Evolutionary conservation across 2,113 vertebrate species (phyloP), one percentile per base, ranked within the genome.

Genomic region (Gobiocypris rarus): DNA sequence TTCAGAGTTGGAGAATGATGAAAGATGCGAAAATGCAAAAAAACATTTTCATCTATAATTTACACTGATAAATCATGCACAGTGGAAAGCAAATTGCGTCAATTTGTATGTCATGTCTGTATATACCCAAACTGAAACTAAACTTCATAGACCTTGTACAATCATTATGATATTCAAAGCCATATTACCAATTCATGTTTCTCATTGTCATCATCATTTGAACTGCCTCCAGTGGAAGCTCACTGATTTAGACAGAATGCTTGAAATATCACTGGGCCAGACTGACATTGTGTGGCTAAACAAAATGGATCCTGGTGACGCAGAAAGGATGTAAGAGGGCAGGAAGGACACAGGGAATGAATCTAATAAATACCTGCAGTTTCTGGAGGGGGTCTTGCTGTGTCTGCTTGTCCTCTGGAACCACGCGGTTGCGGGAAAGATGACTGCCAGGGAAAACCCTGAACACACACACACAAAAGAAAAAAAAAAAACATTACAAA

Each of bases 401-500:
- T 89, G 74, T 94, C 93, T 15, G 93, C 93, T 19, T 95, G 94
- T 81, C 94, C 83, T 5, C 94, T 95, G 88, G 94, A 93, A 88
- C 94, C 96, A 76, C 90, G 94, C 48, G 95, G 89, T 82, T 95
- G 94, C 70, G 94, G 93, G n/a, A 95, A 97, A 81, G 96, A 95
- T 0, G 95, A 91, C 83, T 93, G 95, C 97, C 97, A 98, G n/a
- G 94, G 90, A 71, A 96, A 97, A 86, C 96, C 96, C 22, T 95
- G 77, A 93, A 86, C 90, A 85, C 11, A 80, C 43, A 83, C 28
- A 82, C 14, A 78, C 48, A 82, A 77, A 34, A 82, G 6, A 13
- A 70, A 70, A 70, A 17, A n/a, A 41, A 19, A 70, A 69, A 69
- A 48, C 4, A 26, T 24, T 2, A 6, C 69, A 3, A 50, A 54